Percentiles rank a stretch among this genome's conserved stretches.
Conservation (phyloP, 2,888 invertebrate species). For the Ectemnius continuus region DNA sequence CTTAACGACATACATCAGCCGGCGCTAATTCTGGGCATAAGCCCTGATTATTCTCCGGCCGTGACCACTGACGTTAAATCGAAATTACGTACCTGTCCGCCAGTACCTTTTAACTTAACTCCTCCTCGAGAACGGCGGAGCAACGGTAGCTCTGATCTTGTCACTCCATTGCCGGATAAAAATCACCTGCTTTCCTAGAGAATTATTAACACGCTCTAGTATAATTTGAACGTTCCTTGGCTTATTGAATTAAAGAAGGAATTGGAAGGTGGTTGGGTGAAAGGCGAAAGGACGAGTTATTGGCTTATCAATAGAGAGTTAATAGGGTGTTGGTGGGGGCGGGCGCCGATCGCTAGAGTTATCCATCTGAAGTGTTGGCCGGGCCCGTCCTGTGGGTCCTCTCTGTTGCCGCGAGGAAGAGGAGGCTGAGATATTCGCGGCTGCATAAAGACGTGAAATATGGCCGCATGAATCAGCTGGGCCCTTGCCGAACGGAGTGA, state of each 20-base stretch:
- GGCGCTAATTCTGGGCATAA: conserved; percentile 28
- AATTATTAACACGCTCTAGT: too few relatives aligned
- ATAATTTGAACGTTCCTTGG: too few relatives aligned
- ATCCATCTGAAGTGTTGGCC: too few relatives aligned
- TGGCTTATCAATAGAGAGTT: conserved; percentile 54
- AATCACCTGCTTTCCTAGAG: too few relatives aligned
- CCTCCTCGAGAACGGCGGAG: too few relatives aligned
- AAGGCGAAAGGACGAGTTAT: conserved; percentile 37
- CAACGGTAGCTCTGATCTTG: too few relatives aligned
- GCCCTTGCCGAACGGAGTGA: conserved; percentile 61
- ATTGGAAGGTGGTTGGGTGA: not conserved
- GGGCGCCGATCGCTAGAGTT: too few relatives aligned
- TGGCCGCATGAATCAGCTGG: conserved; percentile 72
- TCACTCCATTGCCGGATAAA: too few relatives aligned
- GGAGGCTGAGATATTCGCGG: conserved; percentile 67
- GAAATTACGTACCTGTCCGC: conserved; percentile 46
- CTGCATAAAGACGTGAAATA: conserved; percentile 72
- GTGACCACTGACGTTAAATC: conserved; percentile 34
- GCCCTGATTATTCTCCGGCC: conserved; percentile 27
- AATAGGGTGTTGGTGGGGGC: conserved; percentile 56
- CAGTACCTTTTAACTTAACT: conserved; percentile 6
- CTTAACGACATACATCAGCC: conserved; percentile 31
- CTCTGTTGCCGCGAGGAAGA: conserved; percentile 40
- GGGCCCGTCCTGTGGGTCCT: conserved; percentile 1
- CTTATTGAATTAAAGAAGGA: not conserved